Evolutionary conservation across 2,113 vertebrate species (phyloP).

Genomic region (Capreolus pygargus): DNA sequence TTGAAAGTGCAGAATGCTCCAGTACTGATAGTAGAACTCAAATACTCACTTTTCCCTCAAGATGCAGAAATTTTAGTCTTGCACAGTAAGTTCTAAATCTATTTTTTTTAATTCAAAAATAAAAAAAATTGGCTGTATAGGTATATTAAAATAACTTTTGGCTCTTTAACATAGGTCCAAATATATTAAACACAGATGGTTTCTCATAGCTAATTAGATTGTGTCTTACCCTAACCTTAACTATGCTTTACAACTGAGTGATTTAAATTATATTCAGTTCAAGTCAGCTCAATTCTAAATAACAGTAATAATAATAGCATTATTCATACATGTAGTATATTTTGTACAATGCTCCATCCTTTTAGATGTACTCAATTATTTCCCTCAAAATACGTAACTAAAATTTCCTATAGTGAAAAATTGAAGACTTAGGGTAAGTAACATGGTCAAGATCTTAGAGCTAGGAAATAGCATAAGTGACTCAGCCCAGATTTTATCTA

Average conservation of each 20-base stretch:
- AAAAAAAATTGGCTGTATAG: neutral
- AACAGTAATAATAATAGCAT: neutral
- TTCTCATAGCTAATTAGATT: slow-evolving; percentile 55
- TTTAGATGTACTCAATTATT: neutral
- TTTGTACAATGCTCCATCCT: neutral
- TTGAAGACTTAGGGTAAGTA: neutral
- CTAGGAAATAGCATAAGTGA: neutral
- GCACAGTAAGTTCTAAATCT: neutral
- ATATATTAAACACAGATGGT: slow-evolving; percentile 59
- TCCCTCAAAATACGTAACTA: neutral
- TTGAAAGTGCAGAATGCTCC: neutral
- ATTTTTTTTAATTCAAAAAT: slow-evolving; percentile 28
- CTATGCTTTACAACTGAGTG: slow-evolving; percentile 21
- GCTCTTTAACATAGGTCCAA: slow-evolving; percentile 45
- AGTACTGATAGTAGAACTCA: neutral
- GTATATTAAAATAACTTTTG: slow-evolving; percentile 60
- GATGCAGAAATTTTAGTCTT: slow-evolving; percentile 1
- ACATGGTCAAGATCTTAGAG: neutral
- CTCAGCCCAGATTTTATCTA: neutral
- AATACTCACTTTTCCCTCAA: neutral
- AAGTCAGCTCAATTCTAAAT: slow-evolving; percentile 46
- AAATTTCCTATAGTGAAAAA: neutral
- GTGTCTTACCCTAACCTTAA: slow-evolving; percentile 24
- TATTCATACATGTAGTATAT: neutral
- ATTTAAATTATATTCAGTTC: slow-evolving; percentile 47